Evolutionary conservation across 2,113 vertebrate species (phyloP).

Genomic region (Cyphomyrus plagiostoma): DNA sequence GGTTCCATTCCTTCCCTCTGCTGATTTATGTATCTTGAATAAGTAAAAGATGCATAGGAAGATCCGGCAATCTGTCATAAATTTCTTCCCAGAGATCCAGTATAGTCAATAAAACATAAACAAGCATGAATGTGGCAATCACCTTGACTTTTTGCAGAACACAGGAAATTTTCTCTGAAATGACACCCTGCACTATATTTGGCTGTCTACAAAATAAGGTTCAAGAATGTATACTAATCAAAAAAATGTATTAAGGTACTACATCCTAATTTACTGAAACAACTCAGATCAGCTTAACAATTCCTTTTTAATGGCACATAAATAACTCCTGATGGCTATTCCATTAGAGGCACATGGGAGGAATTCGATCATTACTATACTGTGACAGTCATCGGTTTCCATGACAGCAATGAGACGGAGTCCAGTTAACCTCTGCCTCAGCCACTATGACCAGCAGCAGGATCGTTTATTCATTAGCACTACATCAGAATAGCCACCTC

Average conservation of each 20-base stretch:
- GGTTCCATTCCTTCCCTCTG: neutral
- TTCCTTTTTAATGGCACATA: neutral
- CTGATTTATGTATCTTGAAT: neutral
- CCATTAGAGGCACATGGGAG: neutral
- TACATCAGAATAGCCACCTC: neutral
- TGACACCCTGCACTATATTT: neutral
- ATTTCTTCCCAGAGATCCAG: neutral
- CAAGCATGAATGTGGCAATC: neutral
- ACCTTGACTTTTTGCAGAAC: neutral
- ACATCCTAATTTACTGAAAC: neutral
- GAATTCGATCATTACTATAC: neutral
- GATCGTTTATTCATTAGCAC: neutral
- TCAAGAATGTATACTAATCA: neutral
- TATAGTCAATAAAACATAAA: neutral
- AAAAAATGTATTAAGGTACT: neutral
- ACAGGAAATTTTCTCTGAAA: neutral
- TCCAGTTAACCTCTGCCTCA: neutral
- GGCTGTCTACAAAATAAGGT: neutral
- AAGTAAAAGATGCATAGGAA: neutral
- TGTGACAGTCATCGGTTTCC: neutral
- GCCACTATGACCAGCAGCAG: neutral
- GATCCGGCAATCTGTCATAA: neutral
- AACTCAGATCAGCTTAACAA: neutral
- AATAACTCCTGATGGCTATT: neutral
- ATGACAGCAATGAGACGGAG: neutral